These are phyloP conservation scores for Centruroides sculpturatus DNA, from an alignment of 1,140 invertebrate genomes.

Conservation along the genomic window DNA sequence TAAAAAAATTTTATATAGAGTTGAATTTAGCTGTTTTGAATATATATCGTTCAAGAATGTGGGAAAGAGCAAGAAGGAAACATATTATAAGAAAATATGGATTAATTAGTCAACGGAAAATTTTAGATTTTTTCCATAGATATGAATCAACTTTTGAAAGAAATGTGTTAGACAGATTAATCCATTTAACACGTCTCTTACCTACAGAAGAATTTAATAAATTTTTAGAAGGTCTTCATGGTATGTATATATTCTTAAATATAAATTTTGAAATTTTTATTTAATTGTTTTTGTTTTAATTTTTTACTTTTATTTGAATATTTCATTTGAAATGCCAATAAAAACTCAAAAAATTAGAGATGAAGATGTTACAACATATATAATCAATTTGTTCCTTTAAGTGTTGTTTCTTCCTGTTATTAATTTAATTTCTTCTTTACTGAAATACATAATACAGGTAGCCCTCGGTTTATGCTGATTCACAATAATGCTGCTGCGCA, in stretches of 20 bases:
- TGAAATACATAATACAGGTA: too few species aligned
- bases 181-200: conserved; percentile 56
- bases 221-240: conserved; percentile 55
- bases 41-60: conserved; percentile 52
- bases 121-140: conserved; percentile 38
- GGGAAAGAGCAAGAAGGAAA: conserved; percentile 52
- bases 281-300: too few species aligned
- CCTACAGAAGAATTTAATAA: conserved; percentile 56
- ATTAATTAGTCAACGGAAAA: conserved; percentile 52
- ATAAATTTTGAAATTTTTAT: too few species aligned
- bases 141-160: conserved; percentile 43
- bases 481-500: too few species aligned
- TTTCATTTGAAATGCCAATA: too few species aligned
- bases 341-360: too few species aligned
- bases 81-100: conserved; percentile 61
- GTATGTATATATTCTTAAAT: conserved; percentile 17
- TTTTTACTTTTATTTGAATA: too few species aligned
- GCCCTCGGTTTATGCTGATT: too few species aligned
- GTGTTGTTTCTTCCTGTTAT: too few species aligned
- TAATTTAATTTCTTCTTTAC: too few species aligned
- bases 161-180: conserved; percentile 40
- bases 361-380: too few species aligned
- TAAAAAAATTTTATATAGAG: conserved; percentile 24
- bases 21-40: conserved; percentile 50
- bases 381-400: too few species aligned